Evolutionary conservation across 1,140 invertebrate genomes (phyloP), one percentile per base, ranked within the genome.

Genomic region (Zaprionus camerounensis): DNA sequence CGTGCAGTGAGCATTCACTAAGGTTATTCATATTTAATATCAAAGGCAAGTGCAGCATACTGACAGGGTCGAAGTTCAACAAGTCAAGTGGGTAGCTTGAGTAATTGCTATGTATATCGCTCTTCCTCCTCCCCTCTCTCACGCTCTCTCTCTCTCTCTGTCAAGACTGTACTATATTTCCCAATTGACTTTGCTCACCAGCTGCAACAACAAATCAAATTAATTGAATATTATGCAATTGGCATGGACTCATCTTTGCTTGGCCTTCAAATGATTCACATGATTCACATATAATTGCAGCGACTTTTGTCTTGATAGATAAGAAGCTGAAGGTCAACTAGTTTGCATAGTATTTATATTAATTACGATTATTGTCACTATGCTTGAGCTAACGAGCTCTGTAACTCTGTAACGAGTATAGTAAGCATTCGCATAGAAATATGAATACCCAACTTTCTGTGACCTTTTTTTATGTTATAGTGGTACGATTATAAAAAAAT

Each of bases 141-240:
- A 17, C n/a, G n/a, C n/a, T n/a, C n/a, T 17, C n/a, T 17, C n/a
- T 44, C n/a, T 41, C 13, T 41, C 15, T 41, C 15, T 7, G 2
- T n/a, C 15, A 15, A 7, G 15, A n/a, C 5, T 44, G 41, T n/a
- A n/a, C 41, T 44, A 58, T 59, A 88, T 51, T 84, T 84, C 69
- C 72, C 78, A 85, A 88, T 88, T 88, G 85, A 88, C 81, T 90
- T 90, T 88, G 68, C 65, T 15, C 70, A 55, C 63, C 76, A 55
- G 73, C 61, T 55, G 68, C 66, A 57, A 6, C 41, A 75, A 74
- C 49, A 81, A 88, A 88, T 88, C 71, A 76, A 75, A 82, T 84
- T 90, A 90, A 88, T 90, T 90, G 76, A 84, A 90, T 80, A 85
- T 90, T 90, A 85, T 70, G 86, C 86, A 85, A 80, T 75, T 72